Base-by-base conservation (phyloP, 2,113 vertebrate genomes). In the Triplophysa tibetana region DNA sequence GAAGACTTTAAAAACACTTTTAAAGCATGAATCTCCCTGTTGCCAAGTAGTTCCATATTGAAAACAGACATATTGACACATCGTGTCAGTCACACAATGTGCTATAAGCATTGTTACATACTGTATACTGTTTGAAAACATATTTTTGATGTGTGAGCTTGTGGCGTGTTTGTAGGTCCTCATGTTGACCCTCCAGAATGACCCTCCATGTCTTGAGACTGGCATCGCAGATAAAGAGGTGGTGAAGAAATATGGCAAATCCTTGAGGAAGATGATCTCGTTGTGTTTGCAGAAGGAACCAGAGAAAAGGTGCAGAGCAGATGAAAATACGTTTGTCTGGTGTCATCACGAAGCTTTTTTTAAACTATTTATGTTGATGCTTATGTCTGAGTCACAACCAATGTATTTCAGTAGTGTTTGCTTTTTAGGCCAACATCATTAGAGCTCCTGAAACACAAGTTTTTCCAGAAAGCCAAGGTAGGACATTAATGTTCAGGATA, bases 211-310 rank as follows among this genome's bases (percentile, higher is more conserved):
- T 83, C 91, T 99, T 90, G 98, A 99, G 91, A 99, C 98, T 0
- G 98, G 98, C 58, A 95, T 99, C 90, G 93, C 96, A 65, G 98
- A 99, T 86, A 99, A 99, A 82, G 98, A 99, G 86, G 96, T 96
- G 94, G 92, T 99, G 80, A 99, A 99, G 90, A 99, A 99, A 83
- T 99, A 99, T 0, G 98, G 98, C 82, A 99, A 99, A 68, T 99
- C 98, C 2, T 97, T 99, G 89, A 94, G 97, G 90, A 99, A 99
- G 92, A 99, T 99, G 97, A 91, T 99, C 89, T 96, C 96, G 1
- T 91, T 92, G 50, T 99, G 98, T 91, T 93, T 99, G 92, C 98
- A 99, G 84, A 99, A 98, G 89, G 98, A 99, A 85, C 98, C 98
- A 0, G 97, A 98, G 76, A 99, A 99, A 93, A 96, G 97, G 98